Base-by-base conservation (phyloP, 2,113 vertebrate genomes). In the Andinoacara biseriatus region DNA sequence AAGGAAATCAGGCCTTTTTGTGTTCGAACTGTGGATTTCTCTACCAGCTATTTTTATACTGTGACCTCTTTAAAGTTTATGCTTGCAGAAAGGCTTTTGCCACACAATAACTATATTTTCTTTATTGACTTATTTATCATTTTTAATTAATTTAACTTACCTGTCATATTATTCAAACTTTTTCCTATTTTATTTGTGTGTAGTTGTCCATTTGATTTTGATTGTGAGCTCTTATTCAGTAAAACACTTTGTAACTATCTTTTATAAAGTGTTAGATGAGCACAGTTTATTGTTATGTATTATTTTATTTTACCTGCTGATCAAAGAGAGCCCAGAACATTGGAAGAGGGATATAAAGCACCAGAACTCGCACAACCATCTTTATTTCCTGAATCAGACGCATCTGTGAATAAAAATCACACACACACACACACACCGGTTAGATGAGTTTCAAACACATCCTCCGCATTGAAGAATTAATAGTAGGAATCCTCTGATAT, bases 311-410 rank as follows among this genome's bases (percentile, higher is more conserved):
- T 94, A 99, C 98, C 97, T 99, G 98, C 92, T 99, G 98, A 91
- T 99, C 98, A 89, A 99, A 97, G 85, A 99, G 96, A 85, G 98
- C 98, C 98, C 98, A 99, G 95, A 99, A 99, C 98, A 99, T 98
- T 11, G 98, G 98, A 77, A 99, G 92, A 0, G 98, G 98, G 80
- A 99, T 96, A 88, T 97, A 99, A 35, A 99, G 97, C 84, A 99
- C 94, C 78, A 99, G 92, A 13, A 99, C 95, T 2, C 97, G 94
- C 10, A 97, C 95, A 80, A 99, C 96, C 95, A 98, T 97, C 91
- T 99, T 99, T 76, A 99, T 96, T 80, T 99, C 98, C 65, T 93
- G 89, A 84, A 99, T 98, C 80, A 98, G 95, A 31, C 95, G 94
- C 86, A 96, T 97, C 98, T 99, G 91, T 78, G 87, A 59, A 78